Percentiles rank a stretch among this genome's conserved stretches.
Conservation (phyloP, 2,113 vertebrate genomes). For the Orthonyx spaldingii region DNA sequence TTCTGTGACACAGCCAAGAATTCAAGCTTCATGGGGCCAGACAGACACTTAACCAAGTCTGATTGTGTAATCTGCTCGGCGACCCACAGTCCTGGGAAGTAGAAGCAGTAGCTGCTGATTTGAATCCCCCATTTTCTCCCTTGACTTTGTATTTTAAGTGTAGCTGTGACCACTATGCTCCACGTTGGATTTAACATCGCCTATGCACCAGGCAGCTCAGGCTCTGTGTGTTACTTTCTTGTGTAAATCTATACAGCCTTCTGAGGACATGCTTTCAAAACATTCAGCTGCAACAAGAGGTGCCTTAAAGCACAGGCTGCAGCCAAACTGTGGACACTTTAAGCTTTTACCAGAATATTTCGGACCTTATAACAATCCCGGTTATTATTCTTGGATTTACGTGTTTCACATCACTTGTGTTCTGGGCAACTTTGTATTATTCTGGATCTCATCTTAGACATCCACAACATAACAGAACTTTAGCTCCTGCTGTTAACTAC, state of each 20-base stretch:
- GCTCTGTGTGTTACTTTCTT: fast-evolving
- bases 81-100: not conserved
- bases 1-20: not conserved
- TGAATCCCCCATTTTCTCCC: not conserved
- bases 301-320: not conserved
- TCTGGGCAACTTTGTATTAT: not conserved
- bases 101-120: not conserved
- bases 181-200: not conserved
- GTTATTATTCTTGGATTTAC: constrained; percentile 23
- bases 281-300: not conserved
- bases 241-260: not conserved
- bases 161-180: not conserved
- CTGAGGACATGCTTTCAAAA: not conserved
- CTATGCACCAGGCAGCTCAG: not conserved
- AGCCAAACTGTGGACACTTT: not conserved
- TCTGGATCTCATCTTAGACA: not conserved
- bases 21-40: constrained; percentile 22
- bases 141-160: not conserved
- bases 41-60: not conserved
- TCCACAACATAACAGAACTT: not conserved
- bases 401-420: not conserved
- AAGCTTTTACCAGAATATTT: constrained; percentile 5
- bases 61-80: not conserved
- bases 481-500: constrained; percentile 4
- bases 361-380: not conserved